Evolutionary conservation across 2,888 invertebrate species (phyloP), one percentile per base, ranked within the genome.

Genomic region (Calameuta idolon): DNA sequence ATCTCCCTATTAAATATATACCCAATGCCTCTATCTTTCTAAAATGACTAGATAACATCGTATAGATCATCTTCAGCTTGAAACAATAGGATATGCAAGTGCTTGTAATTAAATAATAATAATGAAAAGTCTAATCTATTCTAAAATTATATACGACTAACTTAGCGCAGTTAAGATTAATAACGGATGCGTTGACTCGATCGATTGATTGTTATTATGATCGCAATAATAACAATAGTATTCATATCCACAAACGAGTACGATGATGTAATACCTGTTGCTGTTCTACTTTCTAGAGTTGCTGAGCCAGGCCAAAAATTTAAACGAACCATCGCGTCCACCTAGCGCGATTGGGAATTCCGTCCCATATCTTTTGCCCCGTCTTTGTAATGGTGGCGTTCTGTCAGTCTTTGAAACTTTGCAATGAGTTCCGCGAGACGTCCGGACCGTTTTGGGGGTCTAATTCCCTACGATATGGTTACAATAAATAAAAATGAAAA

Each of bases 31-130:
- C 78, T 83, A 81, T 76, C 40, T 77, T 23, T 77, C 79, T 83
- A 83, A 79, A 86, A 80, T 78, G 84, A 86, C 85, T 88, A 87
- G 83, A 85, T 89, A 89, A 89, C 88, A 85, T 85, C 84, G 77
- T 75, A 83, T 88, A 89, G 81, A 87, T 84, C 81, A 87, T 88
- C 81, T 87, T 82, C 85, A 85, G 83, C 80, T 79, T 81, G 78
- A 88, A 89, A 86, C 88, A 85, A 86, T 85, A 82, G 80, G 85
- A 87, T 87, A 88, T 85, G 85, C 84, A 82, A 82, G 82, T 82
- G 34, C 77, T 78, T 81, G 15, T 11, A 55, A 34, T 69, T 75
- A 34, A 55, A 55, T 23, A 9, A 55, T 55, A 79, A 76, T 79
- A 69, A 69, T 69, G 74, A 76, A 69, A 55, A 76, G 55, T 74